phyloP scores from a whole-genome alignment of 1,140 invertebrate species.

The Yoshiicerus persimilis region DNA sequence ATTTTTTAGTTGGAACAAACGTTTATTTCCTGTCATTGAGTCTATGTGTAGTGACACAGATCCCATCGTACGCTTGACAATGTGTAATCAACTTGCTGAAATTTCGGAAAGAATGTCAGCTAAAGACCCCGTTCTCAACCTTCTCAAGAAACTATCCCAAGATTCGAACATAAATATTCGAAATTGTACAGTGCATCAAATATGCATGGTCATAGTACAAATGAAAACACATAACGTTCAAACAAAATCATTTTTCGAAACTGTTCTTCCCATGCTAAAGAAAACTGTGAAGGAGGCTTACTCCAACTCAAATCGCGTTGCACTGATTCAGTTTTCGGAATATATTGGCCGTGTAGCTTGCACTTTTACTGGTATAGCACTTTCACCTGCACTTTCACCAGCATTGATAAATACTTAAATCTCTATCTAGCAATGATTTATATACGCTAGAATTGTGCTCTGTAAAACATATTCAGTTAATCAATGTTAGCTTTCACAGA shows the following conservation, averaged over 20 bases:
- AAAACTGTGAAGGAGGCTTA: conserved; percentile 36
- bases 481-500: too few relatives aligned
- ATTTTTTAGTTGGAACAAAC: neutral
- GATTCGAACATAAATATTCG: neutral
- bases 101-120: neutral
- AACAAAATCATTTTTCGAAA: conserved; percentile 16
- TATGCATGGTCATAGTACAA: neutral
- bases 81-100: conserved; percentile 10
- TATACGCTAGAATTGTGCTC: too few relatives aligned
- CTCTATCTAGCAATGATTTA: too few relatives aligned
- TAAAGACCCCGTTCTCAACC: conserved; percentile 21
- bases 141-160: neutral
- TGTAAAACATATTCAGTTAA: too few relatives aligned
- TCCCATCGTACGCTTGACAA: neutral
- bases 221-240: neutral
- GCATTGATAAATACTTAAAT: neutral
- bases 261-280: conserved; percentile 32
- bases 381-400: neutral
- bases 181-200: neutral
- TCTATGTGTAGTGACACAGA: neutral
- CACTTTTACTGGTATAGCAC: neutral
- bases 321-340: conserved; percentile 33
- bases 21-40: conserved; percentile 26
- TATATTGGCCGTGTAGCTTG: conserved; percentile 32
- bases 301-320: neutral